These are phyloP conservation scores for Peromyscus attwateri DNA, from an alignment of 2,797 vertebrate genomes.

Conservation along the genomic window DNA sequence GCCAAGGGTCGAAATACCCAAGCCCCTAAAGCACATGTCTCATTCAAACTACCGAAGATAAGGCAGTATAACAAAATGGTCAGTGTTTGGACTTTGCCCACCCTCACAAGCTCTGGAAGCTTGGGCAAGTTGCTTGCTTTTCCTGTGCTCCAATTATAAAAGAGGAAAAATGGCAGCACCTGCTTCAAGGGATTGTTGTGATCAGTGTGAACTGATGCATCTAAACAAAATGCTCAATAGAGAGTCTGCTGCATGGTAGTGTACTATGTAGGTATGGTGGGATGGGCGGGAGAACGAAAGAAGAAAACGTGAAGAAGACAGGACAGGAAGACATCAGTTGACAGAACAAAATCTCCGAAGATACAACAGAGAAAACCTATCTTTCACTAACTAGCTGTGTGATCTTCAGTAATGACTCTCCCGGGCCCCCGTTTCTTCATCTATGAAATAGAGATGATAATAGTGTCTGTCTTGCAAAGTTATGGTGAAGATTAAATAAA, in stretches of 20 bases:
- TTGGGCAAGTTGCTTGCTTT: conserved; percentile 49
- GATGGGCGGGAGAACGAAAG: conserved; percentile 8
- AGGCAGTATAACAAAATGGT: conserved; percentile 14
- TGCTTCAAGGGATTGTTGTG: not conserved
- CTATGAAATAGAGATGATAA: conserved; percentile 21
- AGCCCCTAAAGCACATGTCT: not conserved
- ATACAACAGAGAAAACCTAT: conserved; percentile 25
- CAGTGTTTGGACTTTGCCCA: not conserved
- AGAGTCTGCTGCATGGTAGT: not conserved
- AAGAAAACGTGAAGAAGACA: conserved; percentile 52
- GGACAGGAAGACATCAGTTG: not conserved
- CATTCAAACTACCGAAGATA: not conserved
- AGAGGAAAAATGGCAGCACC: not conserved
- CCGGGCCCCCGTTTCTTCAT: not conserved
- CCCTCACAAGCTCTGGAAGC: not conserved
- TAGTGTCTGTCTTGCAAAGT: not conserved
- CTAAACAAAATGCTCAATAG: not conserved
- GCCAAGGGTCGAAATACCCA: not conserved
- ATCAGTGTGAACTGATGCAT: conserved; percentile 4
- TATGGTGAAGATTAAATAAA: conserved; percentile 54
- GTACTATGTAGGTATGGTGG: not conserved
- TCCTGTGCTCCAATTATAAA: conserved; percentile 34
- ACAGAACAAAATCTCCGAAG: conserved; percentile 23
- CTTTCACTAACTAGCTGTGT: conserved; percentile 6
- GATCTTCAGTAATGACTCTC: conserved; percentile 32